Percentiles rank a stretch among this genome's conserved stretches.
These are phyloP conservation scores for Melipona beecheii DNA, from an alignment of 2,888 invertebrate species.

Conservation along the genomic window DNA sequence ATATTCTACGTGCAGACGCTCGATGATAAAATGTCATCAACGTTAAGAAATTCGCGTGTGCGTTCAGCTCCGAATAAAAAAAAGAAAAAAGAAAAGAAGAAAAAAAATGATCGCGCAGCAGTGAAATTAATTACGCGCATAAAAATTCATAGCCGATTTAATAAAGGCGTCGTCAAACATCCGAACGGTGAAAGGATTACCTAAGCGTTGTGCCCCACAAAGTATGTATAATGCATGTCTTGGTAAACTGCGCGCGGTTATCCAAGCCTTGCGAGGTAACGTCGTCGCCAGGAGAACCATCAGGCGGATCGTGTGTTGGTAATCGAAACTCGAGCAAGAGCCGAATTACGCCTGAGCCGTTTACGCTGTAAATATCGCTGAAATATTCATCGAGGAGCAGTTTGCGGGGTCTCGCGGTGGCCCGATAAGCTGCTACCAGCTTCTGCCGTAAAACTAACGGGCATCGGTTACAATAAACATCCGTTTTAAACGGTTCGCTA, in stretches of 20 bases:
- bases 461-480: constrained; percentile 57
- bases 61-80: too few species aligned
- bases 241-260: neutral
- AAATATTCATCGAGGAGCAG: constrained; percentile 57
- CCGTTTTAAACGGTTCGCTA: constrained; percentile 53
- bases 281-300: constrained; percentile 5
- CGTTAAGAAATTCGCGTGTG: too few species aligned
- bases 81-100: too few species aligned
- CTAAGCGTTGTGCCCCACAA: neutral
- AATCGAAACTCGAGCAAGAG: constrained; percentile 38
- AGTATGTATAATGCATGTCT: neutral
- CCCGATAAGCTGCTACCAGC: constrained; percentile 51
- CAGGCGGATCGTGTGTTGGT: constrained; percentile 19
- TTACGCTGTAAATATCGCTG: constrained; percentile 48
- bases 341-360: constrained; percentile 46
- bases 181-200: neutral
- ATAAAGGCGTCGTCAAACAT: neutral
- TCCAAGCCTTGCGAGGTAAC: constrained; percentile 7
- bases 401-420: constrained; percentile 46
- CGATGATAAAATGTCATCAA: too few species aligned
- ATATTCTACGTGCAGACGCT: too few species aligned
- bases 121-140: neutral
- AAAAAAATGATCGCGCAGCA: too few species aligned
- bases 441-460: constrained; percentile 54
- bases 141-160: neutral